phyloP scores from a whole-genome alignment of 2,888 invertebrate genomes.

The Bruchidius siliquastri region DNA sequence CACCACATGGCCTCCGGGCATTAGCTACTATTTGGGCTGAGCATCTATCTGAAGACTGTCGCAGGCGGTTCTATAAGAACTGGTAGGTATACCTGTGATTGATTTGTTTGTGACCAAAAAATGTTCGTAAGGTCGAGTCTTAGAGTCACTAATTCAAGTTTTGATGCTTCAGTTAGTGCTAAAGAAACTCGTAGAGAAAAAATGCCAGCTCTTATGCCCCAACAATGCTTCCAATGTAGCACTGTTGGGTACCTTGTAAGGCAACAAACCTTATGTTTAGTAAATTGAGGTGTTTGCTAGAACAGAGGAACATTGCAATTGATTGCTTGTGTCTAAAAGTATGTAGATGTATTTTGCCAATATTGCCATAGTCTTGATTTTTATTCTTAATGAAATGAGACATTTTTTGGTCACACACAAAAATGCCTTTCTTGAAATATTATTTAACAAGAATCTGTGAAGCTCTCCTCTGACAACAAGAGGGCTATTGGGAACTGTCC shows the following conservation, averaged over 20 bases:
- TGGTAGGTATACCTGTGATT: slow-evolving; percentile 67
- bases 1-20: slow-evolving; percentile 92
- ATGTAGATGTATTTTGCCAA: no score
- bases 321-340: no score
- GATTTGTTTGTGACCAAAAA: slow-evolving; percentile 3
- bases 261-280: no score
- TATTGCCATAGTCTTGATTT: no score
- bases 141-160: slow-evolving; percentile 40
- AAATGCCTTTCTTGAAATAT: neutral
- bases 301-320: no score
- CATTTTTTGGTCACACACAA: slow-evolving; percentile 3
- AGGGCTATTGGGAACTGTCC: slow-evolving; percentile 51
- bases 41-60: slow-evolving; percentile 97
- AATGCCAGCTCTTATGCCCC: slow-evolving; percentile 45
- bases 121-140: slow-evolving; percentile 26
- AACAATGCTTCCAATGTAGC: slow-evolving; percentile 26
- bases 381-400: no score
- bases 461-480: slow-evolving; percentile 71
- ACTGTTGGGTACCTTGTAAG: slow-evolving; percentile 41
- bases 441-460: slow-evolving; percentile 13
- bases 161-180: slow-evolving; percentile 37
- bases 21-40: slow-evolving; percentile 98
- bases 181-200: slow-evolving; percentile 44
- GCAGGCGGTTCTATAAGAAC: slow-evolving; percentile 99
- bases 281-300: no score